Base-by-base conservation (phyloP, 2,797 vertebrate genomes). In the Myiotriccus ornatus region DNA sequence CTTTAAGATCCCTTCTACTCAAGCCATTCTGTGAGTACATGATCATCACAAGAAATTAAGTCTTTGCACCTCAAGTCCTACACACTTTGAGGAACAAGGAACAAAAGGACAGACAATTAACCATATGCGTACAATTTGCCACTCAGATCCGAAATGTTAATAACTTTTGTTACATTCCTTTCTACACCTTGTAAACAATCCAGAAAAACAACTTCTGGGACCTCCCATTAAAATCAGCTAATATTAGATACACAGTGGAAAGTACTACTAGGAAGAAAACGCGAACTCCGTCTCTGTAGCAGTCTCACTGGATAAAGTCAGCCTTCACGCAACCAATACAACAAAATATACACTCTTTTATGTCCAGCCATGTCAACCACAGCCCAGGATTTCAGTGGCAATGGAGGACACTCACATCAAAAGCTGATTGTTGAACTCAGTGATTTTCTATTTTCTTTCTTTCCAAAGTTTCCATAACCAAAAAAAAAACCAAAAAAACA, bases 191-290 rank as follows among this genome's bases (percentile, higher is more conserved):
- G 32, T 30, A 63, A 65, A 63, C 10, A 43, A 27, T 64, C 35
- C 39, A 47, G 62, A 9, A 62, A 63, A 94, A 84, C 39, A 78
- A 11, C 4, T 65, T 59, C 35, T 62, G 16, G 18, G 35, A 50
- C 46, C 20, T 59, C 1, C 0, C 4, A 3, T 24, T 39, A 47
- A 23, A 76, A 75, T 44, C 11, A 65, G 4, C 2, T 2, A 0
- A 9, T 73, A 17, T 35, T 20, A 81, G 25, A 21, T 21, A 30
- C 10, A 3, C 20, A 10, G 13, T 50, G 64, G 15, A 50, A 85
- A 77, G 19, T 11, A 12, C 24, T 32, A 3, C 20, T 52, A 50
- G 22, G 39, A 60, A 78, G 27, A 18, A 83, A 78, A 81, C 7
- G 22, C 2, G 0, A 62, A 65, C 7, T 87, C n/a, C 32, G 53